A percentile compares a stretch with the other conserved stretches of the same genome.
phyloP scores from a whole-genome alignment of 2,797 vertebrate genomes.

The Aphelocoma californica region DNA sequence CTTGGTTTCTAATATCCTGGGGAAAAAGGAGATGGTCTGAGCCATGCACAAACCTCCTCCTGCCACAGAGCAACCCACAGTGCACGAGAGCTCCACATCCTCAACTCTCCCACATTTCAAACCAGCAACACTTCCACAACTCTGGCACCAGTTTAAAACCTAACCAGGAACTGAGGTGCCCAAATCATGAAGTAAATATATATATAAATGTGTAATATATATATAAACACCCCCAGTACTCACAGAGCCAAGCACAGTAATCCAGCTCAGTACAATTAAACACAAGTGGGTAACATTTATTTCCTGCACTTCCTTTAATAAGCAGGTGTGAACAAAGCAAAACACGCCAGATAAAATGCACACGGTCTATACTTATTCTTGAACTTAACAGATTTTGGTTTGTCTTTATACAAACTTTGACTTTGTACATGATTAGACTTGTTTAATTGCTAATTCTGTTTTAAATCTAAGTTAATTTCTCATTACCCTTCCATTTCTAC shows the following conservation, averaged over 20 bases:
- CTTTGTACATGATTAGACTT: constrained; percentile 55
- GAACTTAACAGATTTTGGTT: constrained; percentile 56
- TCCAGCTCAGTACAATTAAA: constrained; percentile 6
- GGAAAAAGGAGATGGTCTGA: background rate
- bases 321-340: constrained; percentile 26
- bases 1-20: background rate
- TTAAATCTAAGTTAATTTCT: constrained; percentile 73
- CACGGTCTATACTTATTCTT: constrained; percentile 46
- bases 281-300: constrained; percentile 29
- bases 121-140: background rate
- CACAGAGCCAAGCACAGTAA: background rate
- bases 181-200: background rate
- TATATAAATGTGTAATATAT: rapidly evolving
- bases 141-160: background rate
- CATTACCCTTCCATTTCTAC: constrained; percentile 72
- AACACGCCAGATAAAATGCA: constrained; percentile 12
- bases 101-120: rapidly evolving
- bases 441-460: constrained; percentile 67
- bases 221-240: no score
- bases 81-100: background rate
- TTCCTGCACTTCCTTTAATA: background rate
- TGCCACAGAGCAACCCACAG: background rate
- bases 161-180: background rate
- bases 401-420: constrained; percentile 62
- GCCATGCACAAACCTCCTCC: background rate